Percentiles rank a stretch among this genome's conserved stretches.
These are phyloP conservation scores for Onthophagus taurus DNA, from an alignment of 1,140 invertebrate species.

Conservation along the genomic window DNA sequence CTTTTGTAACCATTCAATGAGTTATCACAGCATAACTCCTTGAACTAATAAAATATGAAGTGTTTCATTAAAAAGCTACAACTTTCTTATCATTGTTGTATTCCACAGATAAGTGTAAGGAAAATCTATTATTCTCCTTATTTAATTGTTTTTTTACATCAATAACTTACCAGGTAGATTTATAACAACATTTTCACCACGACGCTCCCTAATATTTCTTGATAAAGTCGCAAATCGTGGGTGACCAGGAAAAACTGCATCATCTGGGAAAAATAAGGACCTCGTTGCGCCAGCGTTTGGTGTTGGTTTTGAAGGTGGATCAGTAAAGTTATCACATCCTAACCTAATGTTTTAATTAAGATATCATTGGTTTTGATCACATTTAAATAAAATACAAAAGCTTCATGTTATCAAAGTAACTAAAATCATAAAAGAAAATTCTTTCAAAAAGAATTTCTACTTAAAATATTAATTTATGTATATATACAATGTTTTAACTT, in stretches of 20 bases:
- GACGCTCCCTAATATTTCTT: constrained; percentile 80
- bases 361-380: background rate
- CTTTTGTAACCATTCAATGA: too few relatives aligned
- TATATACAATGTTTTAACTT: too few relatives aligned
- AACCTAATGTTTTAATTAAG: constrained; percentile 48
- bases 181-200: constrained; percentile 92
- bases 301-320: constrained; percentile 60
- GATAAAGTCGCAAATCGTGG: constrained; percentile 93
- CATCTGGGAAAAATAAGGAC: constrained; percentile 93
- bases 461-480: too few relatives aligned
- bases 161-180: constrained; percentile 78
- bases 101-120: too few relatives aligned
- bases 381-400: background rate
- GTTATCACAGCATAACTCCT: too few relatives aligned
- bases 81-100: too few relatives aligned
- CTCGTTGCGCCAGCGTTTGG: constrained; percentile 65
- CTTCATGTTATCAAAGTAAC: constrained; percentile 1
- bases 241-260: constrained; percentile 88
- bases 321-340: constrained; percentile 83
- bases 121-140: too few relatives aligned
- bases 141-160: too few relatives aligned
- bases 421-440: background rate
- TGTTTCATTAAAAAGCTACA: too few relatives aligned
- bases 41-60: too few relatives aligned
- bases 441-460: too few relatives aligned